A percentile compares a stretch with the other conserved stretches of the same genome.
Conservation (phyloP, 2,888 invertebrate genomes). For the Gerris lacustris region DNA sequence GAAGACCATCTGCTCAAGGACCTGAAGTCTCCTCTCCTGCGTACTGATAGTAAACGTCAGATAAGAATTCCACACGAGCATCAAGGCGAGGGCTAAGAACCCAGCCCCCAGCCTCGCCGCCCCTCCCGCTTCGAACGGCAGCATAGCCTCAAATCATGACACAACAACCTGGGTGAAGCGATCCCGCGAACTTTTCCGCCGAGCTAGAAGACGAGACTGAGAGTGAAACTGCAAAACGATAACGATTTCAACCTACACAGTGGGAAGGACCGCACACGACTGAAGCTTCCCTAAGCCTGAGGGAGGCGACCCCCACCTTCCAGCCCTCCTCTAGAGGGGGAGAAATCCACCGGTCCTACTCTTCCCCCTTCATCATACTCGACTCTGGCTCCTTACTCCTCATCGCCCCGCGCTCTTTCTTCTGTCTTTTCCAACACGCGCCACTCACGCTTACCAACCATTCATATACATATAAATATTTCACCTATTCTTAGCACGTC, state of each 20-base stretch:
- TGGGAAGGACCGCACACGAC: not conserved
- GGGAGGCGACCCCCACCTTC: not conserved
- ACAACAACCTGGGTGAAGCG: not conserved
- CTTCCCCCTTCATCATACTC: too few species aligned
- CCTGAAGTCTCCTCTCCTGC: not conserved
- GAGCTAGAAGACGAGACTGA: not conserved
- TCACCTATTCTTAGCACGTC: too few species aligned
- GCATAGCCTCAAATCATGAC: conserved; percentile 1
- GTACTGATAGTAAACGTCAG: not conserved
- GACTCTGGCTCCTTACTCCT: too few species aligned
- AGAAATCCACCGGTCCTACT: too few species aligned
- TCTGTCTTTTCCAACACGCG: too few species aligned
- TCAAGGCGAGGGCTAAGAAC: not conserved
- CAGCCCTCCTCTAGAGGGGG: too few species aligned
- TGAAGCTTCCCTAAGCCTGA: not conserved
- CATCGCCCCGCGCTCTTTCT: too few species aligned
- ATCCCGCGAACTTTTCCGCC: not conserved
- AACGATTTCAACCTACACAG: not conserved
- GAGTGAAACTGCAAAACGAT: too few species aligned
- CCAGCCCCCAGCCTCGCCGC: not conserved
- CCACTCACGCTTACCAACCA: too few species aligned
- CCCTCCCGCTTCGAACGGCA: not conserved
- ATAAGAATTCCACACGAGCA: not conserved
- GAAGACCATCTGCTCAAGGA: not conserved
- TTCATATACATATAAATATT: too few species aligned